Evolutionary conservation across 1,140 invertebrate genomes (phyloP), one percentile per base, ranked within the genome.

Genomic region (Dendrolimus punctatus): DNA sequence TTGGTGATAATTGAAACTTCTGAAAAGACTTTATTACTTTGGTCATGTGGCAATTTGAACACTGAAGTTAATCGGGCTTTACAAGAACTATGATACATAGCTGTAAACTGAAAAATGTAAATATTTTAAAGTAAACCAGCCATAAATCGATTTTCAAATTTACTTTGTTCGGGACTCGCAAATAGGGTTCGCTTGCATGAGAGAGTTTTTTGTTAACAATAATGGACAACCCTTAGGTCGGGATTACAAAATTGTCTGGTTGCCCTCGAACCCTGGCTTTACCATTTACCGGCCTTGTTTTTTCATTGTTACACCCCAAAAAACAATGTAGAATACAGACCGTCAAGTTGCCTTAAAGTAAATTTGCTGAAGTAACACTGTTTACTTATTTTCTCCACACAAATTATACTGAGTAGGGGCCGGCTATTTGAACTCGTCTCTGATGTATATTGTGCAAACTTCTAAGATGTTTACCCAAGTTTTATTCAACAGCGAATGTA

Each of bases 301-400:
- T 64, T 61, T 60, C 57, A 58, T 66, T 64, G 53, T 66, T 58
- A 46, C 65, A 54, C 54, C 37, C 59, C 44, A 61, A 57, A 64
- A 66, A 49, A 60, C 53, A 68, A 60, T 5, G 6, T 62, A 49
- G 53, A 23, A 45, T 51, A 56, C 23, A 54, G 48, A 45, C 52
- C 54, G 51, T 63, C 52, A 63, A 64, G 57, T 60, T 55, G 58
- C 40, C 53, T 53, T 51, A 66, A 65, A 66, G 63, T 58, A 63
- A 73, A 66, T 67, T 68, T 64, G 59, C 55, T 52, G 51, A 57
- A 64, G 62, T 64, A 68, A 62, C 56, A 57, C 46, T 53, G 58
- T 65, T 62, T 62, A 50, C 52, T 60, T 66, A 57, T 66, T 69
- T 64, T 62, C 46, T 9, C 47, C 62, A 61, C 53, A 62, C 58